These are phyloP conservation scores for Chrysodeixis includens DNA, from an alignment of 2,888 invertebrate genomes.

Conservation along the genomic window DNA sequence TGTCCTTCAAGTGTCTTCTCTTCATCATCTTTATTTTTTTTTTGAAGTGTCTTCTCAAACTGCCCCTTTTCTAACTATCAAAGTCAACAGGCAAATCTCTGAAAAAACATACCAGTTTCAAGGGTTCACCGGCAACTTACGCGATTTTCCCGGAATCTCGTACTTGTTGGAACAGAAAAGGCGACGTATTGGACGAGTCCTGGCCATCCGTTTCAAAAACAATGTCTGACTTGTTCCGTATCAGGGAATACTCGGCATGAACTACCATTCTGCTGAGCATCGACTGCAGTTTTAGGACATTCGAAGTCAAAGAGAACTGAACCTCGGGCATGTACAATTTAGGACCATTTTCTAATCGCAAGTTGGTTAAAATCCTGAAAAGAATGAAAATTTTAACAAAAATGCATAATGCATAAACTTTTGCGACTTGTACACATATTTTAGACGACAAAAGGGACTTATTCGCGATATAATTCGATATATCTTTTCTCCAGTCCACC, in stretches of 20 bases:
- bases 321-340: slow-evolving; percentile 62
- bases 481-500: too few relatives aligned
- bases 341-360: slow-evolving; percentile 66
- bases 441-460: too few relatives aligned
- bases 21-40: too few relatives aligned
- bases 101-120: too few relatives aligned
- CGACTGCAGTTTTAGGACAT: slow-evolving; percentile 67
- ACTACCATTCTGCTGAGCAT: slow-evolving; percentile 70
- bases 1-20: too few relatives aligned
- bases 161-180: slow-evolving; percentile 74
- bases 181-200: slow-evolving; percentile 63
- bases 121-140: slow-evolving; percentile 65
- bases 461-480: too few relatives aligned
- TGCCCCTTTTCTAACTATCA: too few relatives aligned
- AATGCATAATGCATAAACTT: too few relatives aligned
- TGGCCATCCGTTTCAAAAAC: slow-evolving; percentile 52
- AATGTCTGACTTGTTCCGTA: slow-evolving; percentile 70
- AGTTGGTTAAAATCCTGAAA: slow-evolving; percentile 68
- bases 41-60: too few relatives aligned
- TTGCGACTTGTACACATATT: too few relatives aligned
- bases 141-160: slow-evolving; percentile 64
- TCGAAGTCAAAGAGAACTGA: slow-evolving; percentile 65
- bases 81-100: too few relatives aligned
- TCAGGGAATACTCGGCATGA: slow-evolving; percentile 65
- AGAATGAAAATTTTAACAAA: too few relatives aligned